Base-by-base conservation (phyloP, 2,113 vertebrate genomes). In the Callaeas wilsoni region DNA sequence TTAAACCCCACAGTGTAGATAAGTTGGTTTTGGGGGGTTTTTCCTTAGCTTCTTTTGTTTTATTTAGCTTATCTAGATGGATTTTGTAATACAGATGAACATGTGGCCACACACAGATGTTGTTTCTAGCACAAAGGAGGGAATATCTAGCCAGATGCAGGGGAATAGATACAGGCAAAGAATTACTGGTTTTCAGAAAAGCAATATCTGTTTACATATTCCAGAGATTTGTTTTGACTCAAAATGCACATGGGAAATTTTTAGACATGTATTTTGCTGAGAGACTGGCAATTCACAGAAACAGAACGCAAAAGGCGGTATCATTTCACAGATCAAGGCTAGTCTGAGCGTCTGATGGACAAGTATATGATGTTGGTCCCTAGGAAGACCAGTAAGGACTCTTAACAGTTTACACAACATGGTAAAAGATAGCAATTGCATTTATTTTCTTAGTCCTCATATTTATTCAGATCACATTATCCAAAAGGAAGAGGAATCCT, bases 1-100 rank as follows among this genome's bases (percentile, higher is more conserved):
- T 65, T 23, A 87, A 33, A 25, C 22, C 3, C 6, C 32, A 42
- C 2, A 77, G 10, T 7, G 14, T 11, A 76, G 30, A 14, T 41
- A 18, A 44, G 0, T 7, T 41, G 4, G 4, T 1, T 1, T 52
- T 16, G 21, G 1, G 5, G 13, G 10, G 1, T 56, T 23, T 68
- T 87, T 42, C 6, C 12, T 41, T 57, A 16, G 4, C 17, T 53
- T 67, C 52, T 39, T 73, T 53, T 26, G 14, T 47, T 65, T 30
- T 19, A 41, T 17, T 78, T 65, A 44, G 7, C 27, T 70, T 12
- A 57, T 55, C 27, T 49, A 8, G 41, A 59, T 50, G 8, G 2
- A 3, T 39, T 81, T 69, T 74, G 37, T 44, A 84, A 75, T 59
- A 22, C 11, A 77, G 37, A 7, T 44, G 26, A 53, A n/a, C 29